Evolutionary conservation across 2,797 vertebrate species (phyloP).

Genomic region (Mormyrops attenuatus): DNA sequence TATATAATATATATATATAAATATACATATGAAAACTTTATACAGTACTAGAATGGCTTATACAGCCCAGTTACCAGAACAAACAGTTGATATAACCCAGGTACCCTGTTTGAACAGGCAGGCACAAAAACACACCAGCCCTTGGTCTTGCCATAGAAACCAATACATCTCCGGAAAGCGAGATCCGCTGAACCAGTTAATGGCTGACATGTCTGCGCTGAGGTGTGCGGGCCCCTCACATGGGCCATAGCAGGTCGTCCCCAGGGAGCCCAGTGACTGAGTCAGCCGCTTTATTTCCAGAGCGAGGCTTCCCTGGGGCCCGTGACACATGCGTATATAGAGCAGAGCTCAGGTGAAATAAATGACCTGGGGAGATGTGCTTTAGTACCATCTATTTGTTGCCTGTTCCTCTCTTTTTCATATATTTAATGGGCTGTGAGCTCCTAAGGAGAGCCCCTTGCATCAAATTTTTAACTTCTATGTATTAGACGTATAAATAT

Average conservation of each 20-base stretch:
- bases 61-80: neutral
- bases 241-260: neutral
- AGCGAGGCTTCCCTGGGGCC: neutral
- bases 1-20: too few species aligned
- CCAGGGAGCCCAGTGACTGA: neutral
- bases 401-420: neutral
- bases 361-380: conserved; percentile 14
- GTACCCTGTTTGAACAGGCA: neutral
- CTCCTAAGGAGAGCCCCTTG: neutral
- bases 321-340: neutral
- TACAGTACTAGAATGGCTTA: too few species aligned
- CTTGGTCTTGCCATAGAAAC: neutral
- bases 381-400: neutral
- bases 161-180: neutral
- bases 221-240: neutral
- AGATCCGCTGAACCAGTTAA: neutral
- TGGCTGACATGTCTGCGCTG: neutral
- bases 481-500: neutral
- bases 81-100: neutral
- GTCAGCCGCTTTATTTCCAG: conserved; percentile 22
- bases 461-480: neutral
- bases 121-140: neutral
- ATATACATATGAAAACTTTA: too few species aligned
- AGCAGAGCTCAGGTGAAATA: conserved; percentile 12
- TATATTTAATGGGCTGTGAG: neutral